phyloP scores from a whole-genome alignment of 2,797 vertebrate species.

The Urocyon cinereoargenteus region DNA sequence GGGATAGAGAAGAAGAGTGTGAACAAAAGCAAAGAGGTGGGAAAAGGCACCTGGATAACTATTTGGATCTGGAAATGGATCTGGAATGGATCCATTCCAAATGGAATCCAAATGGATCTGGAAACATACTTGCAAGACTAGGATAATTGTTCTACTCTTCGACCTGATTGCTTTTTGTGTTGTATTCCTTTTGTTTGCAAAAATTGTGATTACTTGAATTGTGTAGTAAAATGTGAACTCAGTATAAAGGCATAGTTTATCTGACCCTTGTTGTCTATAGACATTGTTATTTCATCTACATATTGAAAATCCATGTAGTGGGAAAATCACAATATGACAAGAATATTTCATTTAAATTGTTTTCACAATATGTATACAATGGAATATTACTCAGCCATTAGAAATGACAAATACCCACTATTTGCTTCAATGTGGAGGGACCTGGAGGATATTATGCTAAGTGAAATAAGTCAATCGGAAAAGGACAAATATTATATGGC shows the following conservation, averaged over 20 bases:
- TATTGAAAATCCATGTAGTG: background rate
- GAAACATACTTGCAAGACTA: slow-evolving; percentile 52
- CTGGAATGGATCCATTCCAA: slow-evolving; percentile 31
- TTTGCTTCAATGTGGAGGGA: too few relatives aligned
- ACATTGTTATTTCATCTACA: slow-evolving; percentile 6
- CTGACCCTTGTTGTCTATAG: background rate
- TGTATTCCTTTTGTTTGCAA: slow-evolving; percentile 57
- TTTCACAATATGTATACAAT: background rate
- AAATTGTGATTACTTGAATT: slow-evolving; percentile 57
- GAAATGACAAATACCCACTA: too few relatives aligned
- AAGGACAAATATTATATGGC: too few relatives aligned
- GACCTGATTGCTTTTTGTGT: slow-evolving; percentile 52
- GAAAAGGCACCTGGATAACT: background rate
- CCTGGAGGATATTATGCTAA: too few relatives aligned
- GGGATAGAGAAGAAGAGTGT: background rate
- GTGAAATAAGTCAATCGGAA: too few relatives aligned
- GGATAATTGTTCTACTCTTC: slow-evolving; percentile 65
- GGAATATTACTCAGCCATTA: too few relatives aligned
- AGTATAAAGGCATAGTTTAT: background rate
- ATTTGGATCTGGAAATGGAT: slow-evolving; percentile 50
- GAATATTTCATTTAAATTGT: slow-evolving; percentile 11
- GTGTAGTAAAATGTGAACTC: slow-evolving; percentile 35
- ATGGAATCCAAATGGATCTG: background rate
- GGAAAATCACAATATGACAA: background rate
- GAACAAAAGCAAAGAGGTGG: background rate